These are phyloP conservation scores for Microtus oregoni DNA, from an alignment of 2,113 vertebrate species.

Conservation along the genomic window DNA sequence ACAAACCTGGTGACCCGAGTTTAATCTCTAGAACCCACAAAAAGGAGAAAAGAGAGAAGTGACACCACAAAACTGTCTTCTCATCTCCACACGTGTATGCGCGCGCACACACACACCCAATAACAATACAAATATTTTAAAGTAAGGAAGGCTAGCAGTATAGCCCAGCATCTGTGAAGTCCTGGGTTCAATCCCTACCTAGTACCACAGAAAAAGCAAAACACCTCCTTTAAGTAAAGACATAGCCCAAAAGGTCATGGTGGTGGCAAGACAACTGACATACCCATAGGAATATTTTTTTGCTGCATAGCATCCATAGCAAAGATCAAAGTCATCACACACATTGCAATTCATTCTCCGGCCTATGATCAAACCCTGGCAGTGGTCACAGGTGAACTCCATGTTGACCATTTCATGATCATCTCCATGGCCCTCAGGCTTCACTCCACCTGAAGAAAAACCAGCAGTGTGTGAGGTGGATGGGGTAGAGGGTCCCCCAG, in stretches of 20 bases:
- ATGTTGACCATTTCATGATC: conserved; percentile 99
- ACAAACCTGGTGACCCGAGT: neutral
- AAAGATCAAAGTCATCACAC: conserved; percentile 98
- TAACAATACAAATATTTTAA: neutral
- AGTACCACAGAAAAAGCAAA: neutral
- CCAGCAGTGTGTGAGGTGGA: neutral
- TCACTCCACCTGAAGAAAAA: conserved; percentile 92
- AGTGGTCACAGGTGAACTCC: conserved; percentile 97
- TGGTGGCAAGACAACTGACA: neutral
- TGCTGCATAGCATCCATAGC: conserved; percentile 96
- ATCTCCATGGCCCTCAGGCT: conserved; percentile 97
- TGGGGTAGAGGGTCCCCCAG: neutral
- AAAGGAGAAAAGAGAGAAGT: neutral
- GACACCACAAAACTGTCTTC: neutral
- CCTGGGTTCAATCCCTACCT: neutral
- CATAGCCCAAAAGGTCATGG: neutral
- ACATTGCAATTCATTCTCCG: conserved; percentile 97
- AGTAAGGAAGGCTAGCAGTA: neutral
- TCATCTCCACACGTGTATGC: neutral
- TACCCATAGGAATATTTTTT: conserved; percentile 98
- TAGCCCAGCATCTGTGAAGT: neutral
- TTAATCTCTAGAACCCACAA: neutral
- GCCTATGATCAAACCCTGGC: conserved; percentile 97
- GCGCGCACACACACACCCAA: neutral
- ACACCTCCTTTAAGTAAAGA: neutral